A percentile compares a stretch with the other conserved stretches of the same genome.
These are phyloP conservation scores for Silurus lanzhouensis DNA, from an alignment of 2,797 vertebrate species.

Conservation along the genomic window DNA sequence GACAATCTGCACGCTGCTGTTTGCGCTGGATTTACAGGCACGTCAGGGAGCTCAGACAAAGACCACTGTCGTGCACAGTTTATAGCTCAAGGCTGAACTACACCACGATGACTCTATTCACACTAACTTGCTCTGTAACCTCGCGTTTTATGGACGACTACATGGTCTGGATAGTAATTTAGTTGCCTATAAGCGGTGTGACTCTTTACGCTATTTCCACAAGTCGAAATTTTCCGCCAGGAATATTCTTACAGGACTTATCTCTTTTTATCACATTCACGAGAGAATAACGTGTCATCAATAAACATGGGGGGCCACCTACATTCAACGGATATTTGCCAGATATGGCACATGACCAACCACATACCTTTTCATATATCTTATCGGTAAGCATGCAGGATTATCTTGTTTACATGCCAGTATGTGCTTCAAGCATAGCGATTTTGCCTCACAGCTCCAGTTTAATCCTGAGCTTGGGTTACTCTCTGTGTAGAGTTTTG, in stretches of 20 bases:
- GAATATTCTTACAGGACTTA: not conserved
- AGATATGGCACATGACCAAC: not conserved
- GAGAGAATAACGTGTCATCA: not conserved
- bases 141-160: not conserved
- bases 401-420: not conserved
- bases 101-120: slow-evolving; percentile 28
- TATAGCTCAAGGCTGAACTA: slow-evolving; percentile 47
- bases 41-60: slow-evolving; percentile 40
- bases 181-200: slow-evolving; percentile 8
- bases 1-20: slow-evolving; percentile 53
- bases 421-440: not conserved
- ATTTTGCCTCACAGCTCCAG: not conserved
- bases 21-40: slow-evolving; percentile 53
- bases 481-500: not conserved
- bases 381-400: not conserved
- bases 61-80: slow-evolving; percentile 43
- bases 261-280: not conserved
- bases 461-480: not conserved
- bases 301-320: not conserved
- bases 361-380: not conserved
- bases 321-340: not conserved
- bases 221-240: slow-evolving; percentile 22
- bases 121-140: slow-evolving; percentile 23
- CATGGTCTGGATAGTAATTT: not conserved
- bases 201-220: slow-evolving; percentile 19